Evolutionary conservation across 2,888 invertebrate genomes (phyloP).

Genomic region (Azorinus chamasolen): DNA sequence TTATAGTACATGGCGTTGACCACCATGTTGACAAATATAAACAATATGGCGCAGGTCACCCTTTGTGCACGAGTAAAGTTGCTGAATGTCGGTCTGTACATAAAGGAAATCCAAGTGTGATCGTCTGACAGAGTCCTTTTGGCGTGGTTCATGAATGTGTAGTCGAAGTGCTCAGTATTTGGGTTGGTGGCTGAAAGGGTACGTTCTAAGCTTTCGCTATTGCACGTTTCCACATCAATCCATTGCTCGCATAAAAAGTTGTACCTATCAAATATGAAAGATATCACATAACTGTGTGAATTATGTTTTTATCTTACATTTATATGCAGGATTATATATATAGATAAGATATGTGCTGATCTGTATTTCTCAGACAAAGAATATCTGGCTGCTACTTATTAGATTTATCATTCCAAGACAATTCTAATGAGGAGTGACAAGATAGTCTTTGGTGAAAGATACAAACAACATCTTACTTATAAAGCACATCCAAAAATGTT

Average conservation of each 20-base stretch:
- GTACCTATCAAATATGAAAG: too few species aligned
- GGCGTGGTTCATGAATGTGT: constrained; percentile 50
- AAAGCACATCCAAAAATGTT: too few species aligned
- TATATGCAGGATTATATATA: too few species aligned
- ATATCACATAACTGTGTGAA: too few species aligned
- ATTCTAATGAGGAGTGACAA: too few species aligned
- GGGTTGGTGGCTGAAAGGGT: constrained; percentile 49
- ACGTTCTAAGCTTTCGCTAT: constrained; percentile 40
- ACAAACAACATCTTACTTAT: too few species aligned
- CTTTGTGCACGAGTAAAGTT: constrained; percentile 58
- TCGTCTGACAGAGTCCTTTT: constrained; percentile 52
- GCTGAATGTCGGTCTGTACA: constrained; percentile 59
- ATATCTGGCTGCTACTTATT: too few species aligned
- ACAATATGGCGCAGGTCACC: constrained; percentile 47
- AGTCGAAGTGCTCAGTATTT: constrained; percentile 50
- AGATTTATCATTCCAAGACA: too few species aligned
- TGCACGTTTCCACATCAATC: constrained; percentile 43
- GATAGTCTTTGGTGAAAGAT: too few species aligned
- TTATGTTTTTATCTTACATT: too few species aligned
- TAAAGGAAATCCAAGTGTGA: constrained; percentile 57
- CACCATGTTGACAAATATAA: constrained; percentile 57
- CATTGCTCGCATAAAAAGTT: constrained; percentile 59
- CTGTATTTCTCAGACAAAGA: too few species aligned
- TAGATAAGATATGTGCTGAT: too few species aligned
- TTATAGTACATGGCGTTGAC: constrained; percentile 61